Evolutionary conservation across 2,797 vertebrate species (phyloP), one percentile per base, ranked within the genome.

Genomic region (Platyrinchus mystaceus): DNA sequence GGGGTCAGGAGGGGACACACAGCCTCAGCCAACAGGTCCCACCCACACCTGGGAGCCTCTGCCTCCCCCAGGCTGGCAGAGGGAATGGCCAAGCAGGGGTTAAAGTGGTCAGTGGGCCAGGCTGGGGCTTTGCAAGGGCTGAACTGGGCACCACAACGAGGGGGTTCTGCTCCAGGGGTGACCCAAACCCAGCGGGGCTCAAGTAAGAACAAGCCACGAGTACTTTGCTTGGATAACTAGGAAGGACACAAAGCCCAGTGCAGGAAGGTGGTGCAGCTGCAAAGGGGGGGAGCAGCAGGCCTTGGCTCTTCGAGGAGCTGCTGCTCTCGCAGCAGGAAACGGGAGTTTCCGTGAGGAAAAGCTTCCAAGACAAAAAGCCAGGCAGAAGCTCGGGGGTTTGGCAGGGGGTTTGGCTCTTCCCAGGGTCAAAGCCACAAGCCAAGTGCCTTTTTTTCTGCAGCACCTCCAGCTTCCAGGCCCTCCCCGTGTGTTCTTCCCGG

Each of bases 321-420:
- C 75, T 56, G 89, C 74, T 84, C 59, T 27, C 7, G 18, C 74
- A 55, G 60, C 55, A 36, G 70, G 62, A 80, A 86, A 78, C 0
- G 0, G 17, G 62, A 75, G 21, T 47, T 93, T 49, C 95, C 60
- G 6, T 1, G 24, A 66, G 53, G 30, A 84, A 71, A 95, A 85
- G 37, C 84, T 85, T 78, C 62, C 53, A 80, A 94, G 84, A 93
- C 24, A 2, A 87, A 73, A 94, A 92, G 95, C 92, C 67, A 93
- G 47, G 92, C 90, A 95, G 91, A 93, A 95, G 94, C 86, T 89
- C 39, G 10, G 88, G 88, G 67, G 64, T 74, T 75, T 88, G 91
- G 84, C 82, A 81, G 64, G 74, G 85, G 56, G 52, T 36, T 90
- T 60, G 84, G 81, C 90, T 95, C 86, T 75, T 82, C 82, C 15